These are phyloP conservation scores for Coboldia fuscipes DNA, from an alignment of 1,140 invertebrate species.

Conservation along the genomic window DNA sequence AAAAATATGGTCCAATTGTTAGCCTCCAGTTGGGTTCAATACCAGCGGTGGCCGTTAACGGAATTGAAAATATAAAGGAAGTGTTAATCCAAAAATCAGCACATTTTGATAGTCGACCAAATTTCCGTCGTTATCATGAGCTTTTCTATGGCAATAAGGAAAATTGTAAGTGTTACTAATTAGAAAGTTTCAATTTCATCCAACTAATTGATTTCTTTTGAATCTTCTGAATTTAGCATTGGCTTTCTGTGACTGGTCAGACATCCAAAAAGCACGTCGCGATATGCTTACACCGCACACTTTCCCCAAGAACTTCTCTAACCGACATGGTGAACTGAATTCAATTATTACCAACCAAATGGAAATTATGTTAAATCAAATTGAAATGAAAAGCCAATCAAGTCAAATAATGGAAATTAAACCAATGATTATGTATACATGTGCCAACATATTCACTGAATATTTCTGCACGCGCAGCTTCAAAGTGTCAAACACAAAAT, in stretches of 20 bases:
- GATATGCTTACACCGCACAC: constrained; percentile 49
- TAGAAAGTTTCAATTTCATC: neutral
- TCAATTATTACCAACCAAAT: constrained; percentile 32
- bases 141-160: constrained; percentile 42
- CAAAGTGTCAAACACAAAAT: constrained; percentile 33
- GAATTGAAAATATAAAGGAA: constrained; percentile 35
- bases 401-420: constrained; percentile 23
- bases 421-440: constrained; percentile 33
- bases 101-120: constrained; percentile 40
- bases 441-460: constrained; percentile 54
- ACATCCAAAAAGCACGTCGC: constrained; percentile 46
- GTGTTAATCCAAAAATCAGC: constrained; percentile 34
- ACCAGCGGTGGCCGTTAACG: constrained; percentile 38
- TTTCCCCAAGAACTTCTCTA: constrained; percentile 43
- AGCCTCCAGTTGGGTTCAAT: constrained; percentile 33
- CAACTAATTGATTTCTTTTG: neutral
- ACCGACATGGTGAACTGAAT: constrained; percentile 37
- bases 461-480: constrained; percentile 58
- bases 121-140: constrained; percentile 35
- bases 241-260: constrained; percentile 67
- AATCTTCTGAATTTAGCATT: constrained; percentile 32
- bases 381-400: constrained; percentile 10
- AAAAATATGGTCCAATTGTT: constrained; percentile 29
- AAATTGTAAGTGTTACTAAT: constrained; percentile 34
- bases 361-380: constrained; percentile 24